phyloP scores from a whole-genome alignment of 2,113 vertebrate species.

The Neogobius melanostomus region DNA sequence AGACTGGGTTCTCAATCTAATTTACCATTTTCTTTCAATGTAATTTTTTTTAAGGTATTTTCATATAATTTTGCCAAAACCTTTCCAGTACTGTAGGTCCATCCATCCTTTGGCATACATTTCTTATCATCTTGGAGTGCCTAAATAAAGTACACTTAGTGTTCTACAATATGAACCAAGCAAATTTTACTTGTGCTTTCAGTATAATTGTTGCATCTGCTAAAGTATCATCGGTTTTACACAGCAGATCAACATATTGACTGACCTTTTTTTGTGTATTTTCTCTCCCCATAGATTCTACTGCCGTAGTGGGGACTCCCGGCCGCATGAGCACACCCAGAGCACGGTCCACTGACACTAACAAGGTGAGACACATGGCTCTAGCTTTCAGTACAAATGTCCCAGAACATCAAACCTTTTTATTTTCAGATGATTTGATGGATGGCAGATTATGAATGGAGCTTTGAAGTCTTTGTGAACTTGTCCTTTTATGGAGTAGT shows the following conservation, averaged over 20 bases:
- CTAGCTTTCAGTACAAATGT: background rate
- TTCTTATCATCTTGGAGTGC: slow-evolving; percentile 67
- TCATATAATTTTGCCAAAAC: background rate
- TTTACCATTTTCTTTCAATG: no score
- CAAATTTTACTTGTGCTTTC: no score
- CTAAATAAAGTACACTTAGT: slow-evolving; percentile 11
- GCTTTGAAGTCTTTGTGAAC: background rate
- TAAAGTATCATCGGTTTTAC: no score
- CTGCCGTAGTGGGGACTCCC: slow-evolving; percentile 14
- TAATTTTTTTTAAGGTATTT: no score
- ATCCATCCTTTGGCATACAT: slow-evolving; percentile 1
- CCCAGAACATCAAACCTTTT: background rate
- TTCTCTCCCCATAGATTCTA: slow-evolving; percentile 13
- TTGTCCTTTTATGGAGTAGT: no score
- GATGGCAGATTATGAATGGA: background rate
- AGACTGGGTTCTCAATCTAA: no score
- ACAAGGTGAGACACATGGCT: slow-evolving; percentile 38
- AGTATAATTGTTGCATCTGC: no score
- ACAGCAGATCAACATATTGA: no score
- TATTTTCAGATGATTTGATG: background rate
- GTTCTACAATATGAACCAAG: no score
- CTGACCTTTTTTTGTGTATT: no score
- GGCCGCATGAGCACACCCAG: slow-evolving; percentile 40
- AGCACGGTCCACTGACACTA: slow-evolving; percentile 28
- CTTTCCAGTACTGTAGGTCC: background rate